Evolutionary conservation across 2,888 invertebrate species (phyloP), one percentile per base, ranked within the genome.

Genomic region (Mythimna lalbum): DNA sequence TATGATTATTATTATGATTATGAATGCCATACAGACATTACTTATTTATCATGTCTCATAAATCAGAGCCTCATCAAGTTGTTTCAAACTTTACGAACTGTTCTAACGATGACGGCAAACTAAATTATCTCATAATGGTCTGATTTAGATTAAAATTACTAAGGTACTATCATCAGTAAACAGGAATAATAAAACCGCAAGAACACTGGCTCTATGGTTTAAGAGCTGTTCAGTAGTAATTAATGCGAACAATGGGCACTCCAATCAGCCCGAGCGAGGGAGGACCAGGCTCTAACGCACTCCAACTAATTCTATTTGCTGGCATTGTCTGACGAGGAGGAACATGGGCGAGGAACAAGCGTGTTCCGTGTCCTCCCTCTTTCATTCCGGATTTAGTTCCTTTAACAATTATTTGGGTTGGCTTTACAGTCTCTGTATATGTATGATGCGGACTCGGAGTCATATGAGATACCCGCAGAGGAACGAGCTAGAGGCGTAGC

Each of bases 271-370:
- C n/a, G 63, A 33, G 33, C 56, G 39, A 39, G 17, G 43, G 12
- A 31, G 39, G 43, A 56, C 31, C 53, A 47, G 63, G 27, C 53
- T 60, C 65, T 23, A 21, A 63, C 53, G 49, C 56, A 31, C 52
- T 80, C 60, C 71, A 61, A 82, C 72, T 84, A 80, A 83, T 82
- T 71, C 80, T 82, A 80, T 83, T 84, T 76, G 70, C 72, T 39
- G 57, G 49, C 60, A 69, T 73, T 78, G 76, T 74, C 61, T 53
- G 62, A 56, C 69, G 7, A 17, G 27, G 59, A 27, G 31, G 59
- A n/a, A 14, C 47, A 47, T n/a, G 47, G 7, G 12, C 27, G 43
- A 43, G 61, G 52, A 47, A 61, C 53, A 63, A 49, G 47, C 23
- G 31, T 14, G 19, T 10, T 55, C 17, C 47, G 19, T 4, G 47